Evolutionary conservation across 2,113 vertebrate species (phyloP).

Genomic region (Rousettus leschenaultii): DNA sequence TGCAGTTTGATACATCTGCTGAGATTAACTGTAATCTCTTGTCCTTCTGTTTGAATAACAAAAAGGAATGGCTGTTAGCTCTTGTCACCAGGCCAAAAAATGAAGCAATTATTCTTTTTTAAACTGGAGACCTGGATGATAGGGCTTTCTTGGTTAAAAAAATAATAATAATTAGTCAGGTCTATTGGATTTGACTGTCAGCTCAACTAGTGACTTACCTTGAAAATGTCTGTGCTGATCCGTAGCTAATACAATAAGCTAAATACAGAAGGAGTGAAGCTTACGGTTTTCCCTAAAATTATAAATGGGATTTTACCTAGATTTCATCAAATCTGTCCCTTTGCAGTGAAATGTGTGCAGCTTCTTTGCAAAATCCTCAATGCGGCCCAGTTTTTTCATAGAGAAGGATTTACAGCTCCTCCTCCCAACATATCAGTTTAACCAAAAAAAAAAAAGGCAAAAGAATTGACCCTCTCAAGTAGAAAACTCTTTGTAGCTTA

Average conservation of each 20-base stretch:
- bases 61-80: not conserved
- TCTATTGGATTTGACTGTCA: not conserved
- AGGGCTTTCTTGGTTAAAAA: not conserved
- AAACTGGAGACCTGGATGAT: not conserved
- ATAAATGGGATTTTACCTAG: not conserved
- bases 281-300: not conserved
- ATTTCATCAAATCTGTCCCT: not conserved
- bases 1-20: not conserved
- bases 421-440: not conserved
- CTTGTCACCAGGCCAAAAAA: not conserved
- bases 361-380: not conserved
- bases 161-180: not conserved
- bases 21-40: not conserved
- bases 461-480: not conserved
- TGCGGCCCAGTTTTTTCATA: not conserved
- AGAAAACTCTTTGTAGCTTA: not conserved
- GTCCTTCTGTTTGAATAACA: not conserved
- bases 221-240: not conserved
- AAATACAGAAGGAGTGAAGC: not conserved
- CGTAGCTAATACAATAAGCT: not conserved
- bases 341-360: not conserved
- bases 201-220: not conserved
- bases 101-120: constrained; percentile 29
- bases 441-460: not conserved
- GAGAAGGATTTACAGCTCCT: not conserved